Evolutionary conservation across 1,140 invertebrate species (phyloP).

Genomic region (Heliothis virescens): DNA sequence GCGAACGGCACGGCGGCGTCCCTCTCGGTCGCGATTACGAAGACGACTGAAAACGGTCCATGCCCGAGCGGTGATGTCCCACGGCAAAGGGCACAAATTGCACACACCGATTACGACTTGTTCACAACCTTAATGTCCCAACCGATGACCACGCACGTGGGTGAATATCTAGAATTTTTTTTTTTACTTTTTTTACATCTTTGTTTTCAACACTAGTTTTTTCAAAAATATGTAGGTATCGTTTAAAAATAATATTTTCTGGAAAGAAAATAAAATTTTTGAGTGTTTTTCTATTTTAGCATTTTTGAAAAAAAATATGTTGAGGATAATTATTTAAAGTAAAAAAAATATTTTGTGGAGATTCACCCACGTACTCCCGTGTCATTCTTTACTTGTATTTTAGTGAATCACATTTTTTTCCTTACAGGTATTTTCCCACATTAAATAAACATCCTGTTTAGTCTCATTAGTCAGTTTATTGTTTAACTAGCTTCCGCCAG

Average conservation of each 20-base stretch:
- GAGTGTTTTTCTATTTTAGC: too few relatives aligned
- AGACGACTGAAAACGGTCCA: constrained; percentile 2
- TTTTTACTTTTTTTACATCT: background rate
- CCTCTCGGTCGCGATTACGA: background rate
- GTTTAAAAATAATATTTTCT: too few relatives aligned
- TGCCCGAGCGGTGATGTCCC: background rate
- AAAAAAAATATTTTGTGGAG: background rate
- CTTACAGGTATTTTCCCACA: background rate
- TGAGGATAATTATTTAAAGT: too few relatives aligned
- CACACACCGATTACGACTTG: background rate
- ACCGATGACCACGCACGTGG: background rate
- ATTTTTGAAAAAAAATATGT: too few relatives aligned
- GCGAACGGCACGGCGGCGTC: background rate
- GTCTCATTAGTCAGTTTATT: background rate
- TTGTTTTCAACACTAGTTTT: background rate
- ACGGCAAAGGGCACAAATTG: background rate
- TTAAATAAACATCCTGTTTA: background rate
- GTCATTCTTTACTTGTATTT: background rate
- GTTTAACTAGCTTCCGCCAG: too few relatives aligned
- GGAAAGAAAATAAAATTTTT: too few relatives aligned
- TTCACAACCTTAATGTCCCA: background rate
- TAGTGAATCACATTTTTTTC: background rate
- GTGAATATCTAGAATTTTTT: too few relatives aligned
- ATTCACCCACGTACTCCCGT: too few relatives aligned
- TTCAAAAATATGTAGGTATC: too few relatives aligned